Evolutionary conservation across 2,888 invertebrate species (phyloP), one percentile per base, ranked within the genome.

Genomic region (Laspeyria flexula): DNA sequence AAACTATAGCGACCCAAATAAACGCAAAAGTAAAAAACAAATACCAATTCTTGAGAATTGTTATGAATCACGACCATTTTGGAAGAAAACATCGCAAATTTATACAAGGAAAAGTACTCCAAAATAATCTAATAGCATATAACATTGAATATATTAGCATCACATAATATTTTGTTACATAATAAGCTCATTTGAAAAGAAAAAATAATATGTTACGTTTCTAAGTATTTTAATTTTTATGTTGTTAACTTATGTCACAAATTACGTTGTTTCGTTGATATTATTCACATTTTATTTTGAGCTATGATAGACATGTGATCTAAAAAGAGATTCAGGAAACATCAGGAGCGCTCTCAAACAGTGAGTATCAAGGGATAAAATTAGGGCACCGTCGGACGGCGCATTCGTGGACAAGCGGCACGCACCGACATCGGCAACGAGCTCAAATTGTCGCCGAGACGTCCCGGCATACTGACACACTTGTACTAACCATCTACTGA

Each of bases 401-500:
- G 55, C 59, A 64, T 63, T 41, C 29, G 50, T 40, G 29, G 40
- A 66, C 65, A 53, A 60, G 35, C 43, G 55, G 31, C 38, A 44
- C 41, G 48, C 40, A 40, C 51, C 46, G 59, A 66, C 69, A 64
- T 41, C 61, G 66, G 39, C 70, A 79, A 81, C 77, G 70, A 83
- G 81, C 78, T 83, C 78, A 85, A 86, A 85, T 86, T 83, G 86
- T 77, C 81, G 67, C 68, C 78, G 80, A 82, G 87, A 83, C 85
- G 79, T 70, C 77, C 75, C 83, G 89, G 58, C 84, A 83, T 62
- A 88, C 77, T 90, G 88, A 90, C 90, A 89, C 82, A 85, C 71
- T 85, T 90, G 73, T 44, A 37, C 56, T 55, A 67, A 64, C 58
- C 69, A 69, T 60, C 69, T 65, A 85, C 86, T 81, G 75, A 88